Evolutionary conservation across 2,797 vertebrate species (phyloP), one percentile per base, ranked within the genome.

Genomic region (Chrosomus eos): DNA sequence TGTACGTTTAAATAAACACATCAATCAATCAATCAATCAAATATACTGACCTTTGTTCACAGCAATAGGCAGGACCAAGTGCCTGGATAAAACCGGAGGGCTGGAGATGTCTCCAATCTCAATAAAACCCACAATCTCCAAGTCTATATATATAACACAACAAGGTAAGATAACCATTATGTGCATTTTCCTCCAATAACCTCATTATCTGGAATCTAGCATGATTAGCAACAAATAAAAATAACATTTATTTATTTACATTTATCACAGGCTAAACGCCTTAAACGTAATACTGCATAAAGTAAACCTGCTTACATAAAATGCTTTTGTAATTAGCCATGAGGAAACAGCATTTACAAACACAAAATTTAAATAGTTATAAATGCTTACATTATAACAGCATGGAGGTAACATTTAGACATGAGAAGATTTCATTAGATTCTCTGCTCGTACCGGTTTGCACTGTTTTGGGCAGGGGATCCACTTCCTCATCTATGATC

Each of bases 71-170:
- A 99, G 92, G 0, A 99, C 98, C 93, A 99, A 91, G 92, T 99
- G 98, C 89, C 98, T 96, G 83, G 98, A 99, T 85, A 98, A 93
- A 85, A 99, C 98, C 5, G 98, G 98, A 72, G 98, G 98, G 86
- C 98, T 99, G 88, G 97, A 97, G 89, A 99, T 99, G 89, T 99
- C 98, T 48, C 96, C 97, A 82, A 99, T 99, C 92, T 99, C 98
- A 92, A 99, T 97, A 92, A 99, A 99, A 1, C 98, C 98, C 89
- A 99, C 94, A 73, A 99, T 97, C 94, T 99, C 98, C 90, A 99
- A 93, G 89, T 99, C 98, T 99, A 94, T 66, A 93, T 74, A 21
- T 74, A 18, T 73, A 79, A 72, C 3, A 66, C 10, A 36, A 68
- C 18, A 38, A 38, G 7, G 51, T 38, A 36, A 53, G 19, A 51